Evolutionary conservation across 2,797 vertebrate species (phyloP), one percentile per base, ranked within the genome.

Genomic region (Microchirus variegatus): DNA sequence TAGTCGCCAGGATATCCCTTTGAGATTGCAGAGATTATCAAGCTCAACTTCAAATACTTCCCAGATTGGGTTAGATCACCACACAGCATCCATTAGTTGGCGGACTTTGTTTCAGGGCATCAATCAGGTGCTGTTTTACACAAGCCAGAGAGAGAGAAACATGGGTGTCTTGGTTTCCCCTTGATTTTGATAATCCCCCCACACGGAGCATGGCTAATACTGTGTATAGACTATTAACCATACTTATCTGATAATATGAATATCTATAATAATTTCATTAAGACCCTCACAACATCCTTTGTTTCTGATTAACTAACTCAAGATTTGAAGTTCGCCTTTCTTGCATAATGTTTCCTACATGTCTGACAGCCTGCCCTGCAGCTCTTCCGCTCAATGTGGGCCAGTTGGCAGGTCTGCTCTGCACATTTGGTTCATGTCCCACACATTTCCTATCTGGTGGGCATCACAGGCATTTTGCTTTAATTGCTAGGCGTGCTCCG

Each of bases 381-480:
- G 94, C 85, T 92, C 90, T 92, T 94, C 91, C 92, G 90, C 89
- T 92, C 91, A 88, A 91, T 88, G 93, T 78, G 90, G 93, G 90
- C 91, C 59, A 63, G 80, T 92, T 94, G 93, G 94, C 93, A 92
- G 90, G 86, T 93, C 93, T 93, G 94, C 91, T 83, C 78, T 91
- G 92, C 91, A 93, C 91, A 90, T 95, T 95, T 94, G 88, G 87
- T 93, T 86, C 92, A 81, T 90, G 92, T 94, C 93, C 93, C 90
- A 92, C 92, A 90, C 93, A 89, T 93, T 93, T 93, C 92, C 92
- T 85, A 92, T 93, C 90, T 91, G 83, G 89, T 90, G 92, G 93
- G 93, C 94, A 91, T 94, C 94, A 83, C 87, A 92, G 92, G 91
- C 93, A 92, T 94, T 95, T 85, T 92, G 88, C 94, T 94, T 93